phyloP scores from a whole-genome alignment of 2,113 vertebrate species.

The Xenopus laevis region DNA sequence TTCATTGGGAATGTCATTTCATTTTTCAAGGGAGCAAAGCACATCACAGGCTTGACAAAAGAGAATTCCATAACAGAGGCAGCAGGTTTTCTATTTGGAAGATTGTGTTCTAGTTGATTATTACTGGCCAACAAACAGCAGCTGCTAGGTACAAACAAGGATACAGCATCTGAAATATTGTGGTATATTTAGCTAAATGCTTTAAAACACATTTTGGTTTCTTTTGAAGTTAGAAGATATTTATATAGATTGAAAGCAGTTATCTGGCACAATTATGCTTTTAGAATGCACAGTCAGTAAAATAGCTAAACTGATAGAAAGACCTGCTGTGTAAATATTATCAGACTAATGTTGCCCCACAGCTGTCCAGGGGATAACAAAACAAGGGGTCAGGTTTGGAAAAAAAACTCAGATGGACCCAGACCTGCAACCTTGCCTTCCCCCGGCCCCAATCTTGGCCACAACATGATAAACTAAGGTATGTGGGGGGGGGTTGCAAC shows the following conservation, averaged over 20 bases:
- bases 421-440: too few relatives aligned
- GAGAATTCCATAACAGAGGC: constrained; percentile 45
- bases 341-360: too few relatives aligned
- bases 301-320: too few relatives aligned
- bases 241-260: constrained; percentile 30
- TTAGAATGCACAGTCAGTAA: constrained; percentile 2
- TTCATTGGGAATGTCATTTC: constrained; percentile 51
- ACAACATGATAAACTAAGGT: too few relatives aligned
- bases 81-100: constrained; percentile 54
- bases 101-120: constrained; percentile 49
- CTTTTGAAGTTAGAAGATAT: constrained; percentile 26
- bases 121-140: constrained; percentile 57
- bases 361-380: too few relatives aligned
- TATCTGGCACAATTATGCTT: constrained; percentile 12
- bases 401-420: too few relatives aligned
- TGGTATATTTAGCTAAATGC: constrained; percentile 10
- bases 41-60: constrained; percentile 32
- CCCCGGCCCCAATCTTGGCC: too few relatives aligned
- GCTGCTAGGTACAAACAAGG: constrained; percentile 48
- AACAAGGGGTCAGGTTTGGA: too few relatives aligned
- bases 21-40: constrained; percentile 43
- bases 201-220: constrained; percentile 28
- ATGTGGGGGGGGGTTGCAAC: too few relatives aligned
- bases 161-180: constrained; percentile 26
- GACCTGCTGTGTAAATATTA: too few relatives aligned